Evolutionary conservation across 2,113 vertebrate genomes (phyloP), one percentile per base, ranked within the genome.

Genomic region (Turnix velox): DNA sequence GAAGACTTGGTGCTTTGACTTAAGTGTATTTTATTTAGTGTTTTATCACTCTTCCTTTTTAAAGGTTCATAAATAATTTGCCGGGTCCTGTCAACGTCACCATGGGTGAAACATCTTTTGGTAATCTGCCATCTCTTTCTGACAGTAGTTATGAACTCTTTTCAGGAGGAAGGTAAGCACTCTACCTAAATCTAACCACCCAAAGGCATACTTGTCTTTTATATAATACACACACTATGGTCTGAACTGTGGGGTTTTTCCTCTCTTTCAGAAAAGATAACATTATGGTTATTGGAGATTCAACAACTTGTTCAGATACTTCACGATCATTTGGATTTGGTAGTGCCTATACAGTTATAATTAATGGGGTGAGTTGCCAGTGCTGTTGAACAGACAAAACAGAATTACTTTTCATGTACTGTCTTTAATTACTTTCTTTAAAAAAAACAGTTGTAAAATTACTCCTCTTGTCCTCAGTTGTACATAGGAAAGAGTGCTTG

Each of bases 31-130:
- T 84, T 52, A 11, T 48, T 27, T 37, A 33, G 12, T 55, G 58
- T 79, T 87, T 77, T 18, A 59, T 69, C 22, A 27, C 35, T 75
- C 28, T 83, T 87, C 14, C 51, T 20, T 97, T 93, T 97, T 97
- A 75, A 93, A 99, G 99, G 95, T 99, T 99, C 96, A 76, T 99
- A 72, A 99, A 98, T 88, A 97, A 97, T 71, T 85, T 98, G 11
- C 1, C 61, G 0, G 1, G 17, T 14, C 0, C 4, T 42, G 8
- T 98, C 51, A 97, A 95, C 2, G 3, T 99, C 81, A 96, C 95
- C 7, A 58, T 97, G 83, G 46, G 17, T 37, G 35, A 6, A 7
- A 63, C 4, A 8, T 0, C 51, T 7, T 88, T 97, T 84, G 96
- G 43, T 83, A 3, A 5, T 2, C 18, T 98, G 79, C 1, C 4